A percentile compares a stretch with the other conserved stretches of the same genome.
Conservation (phyloP, 2,888 invertebrate genomes). For the Meandrusa payeni region DNA sequence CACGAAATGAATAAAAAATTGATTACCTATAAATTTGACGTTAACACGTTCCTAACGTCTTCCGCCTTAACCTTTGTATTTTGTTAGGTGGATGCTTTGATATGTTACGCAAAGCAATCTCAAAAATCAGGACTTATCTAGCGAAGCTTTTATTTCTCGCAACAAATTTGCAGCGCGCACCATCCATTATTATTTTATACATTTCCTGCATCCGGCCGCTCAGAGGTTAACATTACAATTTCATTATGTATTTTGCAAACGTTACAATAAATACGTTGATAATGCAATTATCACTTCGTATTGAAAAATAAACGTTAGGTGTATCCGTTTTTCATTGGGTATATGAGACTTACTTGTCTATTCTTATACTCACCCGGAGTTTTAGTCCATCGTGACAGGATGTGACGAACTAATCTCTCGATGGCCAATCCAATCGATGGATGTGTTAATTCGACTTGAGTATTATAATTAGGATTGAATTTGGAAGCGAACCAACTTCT, state of each 20-base stretch:
- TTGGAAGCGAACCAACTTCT: too few relatives aligned
- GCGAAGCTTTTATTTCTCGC: constrained; percentile 12
- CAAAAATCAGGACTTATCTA: background rate
- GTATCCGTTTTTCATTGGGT: too few relatives aligned
- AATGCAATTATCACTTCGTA: too few relatives aligned
- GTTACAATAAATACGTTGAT: too few relatives aligned
- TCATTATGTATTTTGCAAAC: constrained; percentile 11
- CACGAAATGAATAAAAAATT: constrained; percentile 40
- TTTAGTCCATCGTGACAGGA: too few relatives aligned
- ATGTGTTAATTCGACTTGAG: too few relatives aligned
- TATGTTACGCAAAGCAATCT: background rate
- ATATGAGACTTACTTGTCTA: too few relatives aligned
- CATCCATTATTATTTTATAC: constrained; percentile 25
- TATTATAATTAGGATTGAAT: too few relatives aligned
- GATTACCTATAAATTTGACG: constrained; percentile 58
- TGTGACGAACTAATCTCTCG: too few relatives aligned
- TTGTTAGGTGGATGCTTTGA: background rate
- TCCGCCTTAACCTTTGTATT: background rate
- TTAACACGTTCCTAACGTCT: constrained; percentile 41
- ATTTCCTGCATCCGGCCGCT: constrained; percentile 18
- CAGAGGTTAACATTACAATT: constrained; percentile 12
- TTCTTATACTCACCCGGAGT: too few relatives aligned
- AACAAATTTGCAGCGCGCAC: constrained; percentile 21
- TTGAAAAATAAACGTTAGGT: too few relatives aligned
- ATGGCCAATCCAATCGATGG: too few relatives aligned